A percentile compares a stretch with the other conserved stretches of the same genome.
Evolutionary conservation across 1,140 invertebrate genomes (phyloP).

Genomic region (Microplitis mediator): DNA sequence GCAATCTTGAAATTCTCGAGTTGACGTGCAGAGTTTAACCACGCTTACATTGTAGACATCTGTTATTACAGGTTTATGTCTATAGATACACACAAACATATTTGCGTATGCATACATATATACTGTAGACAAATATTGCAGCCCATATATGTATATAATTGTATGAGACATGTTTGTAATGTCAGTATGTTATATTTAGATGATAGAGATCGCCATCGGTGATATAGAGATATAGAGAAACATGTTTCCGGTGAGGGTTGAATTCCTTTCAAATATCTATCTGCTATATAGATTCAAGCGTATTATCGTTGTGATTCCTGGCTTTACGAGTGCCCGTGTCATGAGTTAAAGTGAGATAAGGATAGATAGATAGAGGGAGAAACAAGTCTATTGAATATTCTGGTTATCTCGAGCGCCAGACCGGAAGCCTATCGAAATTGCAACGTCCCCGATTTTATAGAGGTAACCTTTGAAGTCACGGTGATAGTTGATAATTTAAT

Average conservation of each 20-base stretch:
- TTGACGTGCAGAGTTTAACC: neutral
- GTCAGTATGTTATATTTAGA: neutral
- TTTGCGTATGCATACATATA: neutral
- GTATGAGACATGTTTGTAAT: neutral
- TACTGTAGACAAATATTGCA: neutral
- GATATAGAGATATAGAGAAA: neutral
- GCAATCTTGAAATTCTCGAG: constrained; percentile 4
- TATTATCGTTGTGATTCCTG: constrained; percentile 2
- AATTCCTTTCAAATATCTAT: constrained; percentile 16
- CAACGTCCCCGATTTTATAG: neutral
- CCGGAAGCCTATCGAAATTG: constrained; percentile 11
- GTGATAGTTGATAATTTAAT: constrained; percentile 1
- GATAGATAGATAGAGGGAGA: neutral
- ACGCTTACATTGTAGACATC: neutral
- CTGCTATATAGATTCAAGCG: neutral
- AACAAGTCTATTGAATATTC: constrained; percentile 3
- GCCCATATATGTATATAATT: neutral
- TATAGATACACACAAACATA: neutral
- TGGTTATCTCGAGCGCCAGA: constrained; percentile 10
- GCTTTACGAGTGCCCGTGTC: neutral
- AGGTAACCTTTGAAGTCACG: constrained; percentile 5
- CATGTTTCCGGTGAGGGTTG: neutral
- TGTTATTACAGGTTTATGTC: neutral
- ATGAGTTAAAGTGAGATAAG: neutral
- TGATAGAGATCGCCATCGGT: neutral